Evolutionary conservation across 2,797 vertebrate genomes (phyloP).

Genomic region (Coccyzus lansbergi): DNA sequence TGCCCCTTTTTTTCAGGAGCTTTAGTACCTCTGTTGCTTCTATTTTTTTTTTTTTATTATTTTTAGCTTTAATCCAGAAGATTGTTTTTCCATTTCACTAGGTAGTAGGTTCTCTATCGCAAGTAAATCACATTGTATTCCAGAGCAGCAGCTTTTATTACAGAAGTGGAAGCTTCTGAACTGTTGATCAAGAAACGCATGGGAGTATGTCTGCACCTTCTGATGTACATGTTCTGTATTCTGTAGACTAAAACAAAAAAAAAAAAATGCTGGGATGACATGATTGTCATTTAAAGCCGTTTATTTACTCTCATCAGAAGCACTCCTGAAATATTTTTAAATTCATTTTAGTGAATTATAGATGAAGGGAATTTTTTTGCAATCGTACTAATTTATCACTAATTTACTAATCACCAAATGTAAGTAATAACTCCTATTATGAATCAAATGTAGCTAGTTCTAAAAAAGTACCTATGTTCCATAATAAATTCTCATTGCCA

Average conservation of each 20-base stretch:
- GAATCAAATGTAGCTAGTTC: conserved; percentile 12
- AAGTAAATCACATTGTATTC: neutral
- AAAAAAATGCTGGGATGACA: conserved; percentile 1
- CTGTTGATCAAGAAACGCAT: neutral
- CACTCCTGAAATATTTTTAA: conserved; percentile 50
- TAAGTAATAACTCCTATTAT: conserved; percentile 22
- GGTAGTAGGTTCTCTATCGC: neutral
- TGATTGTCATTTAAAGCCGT: conserved; percentile 29
- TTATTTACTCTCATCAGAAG: conserved; percentile 55
- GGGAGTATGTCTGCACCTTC: neutral
- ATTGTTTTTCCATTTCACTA: neutral
- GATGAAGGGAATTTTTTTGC: conserved; percentile 32
- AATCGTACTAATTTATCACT: conserved; percentile 21
- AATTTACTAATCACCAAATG: conserved; percentile 47
- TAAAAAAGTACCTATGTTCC: neutral
- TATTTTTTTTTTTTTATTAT: too few species aligned
- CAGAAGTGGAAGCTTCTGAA: neutral
- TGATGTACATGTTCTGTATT: neutral
- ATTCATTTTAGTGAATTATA: conserved; percentile 47
- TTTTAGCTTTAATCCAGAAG: neutral
- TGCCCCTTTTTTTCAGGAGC: neutral
- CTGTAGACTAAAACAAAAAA: neutral
- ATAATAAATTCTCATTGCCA: neutral
- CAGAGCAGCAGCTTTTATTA: neutral
- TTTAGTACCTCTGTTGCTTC: neutral